phyloP scores from a whole-genome alignment of 2,888 invertebrate genomes.

The Drosophila ustulata region DNA sequence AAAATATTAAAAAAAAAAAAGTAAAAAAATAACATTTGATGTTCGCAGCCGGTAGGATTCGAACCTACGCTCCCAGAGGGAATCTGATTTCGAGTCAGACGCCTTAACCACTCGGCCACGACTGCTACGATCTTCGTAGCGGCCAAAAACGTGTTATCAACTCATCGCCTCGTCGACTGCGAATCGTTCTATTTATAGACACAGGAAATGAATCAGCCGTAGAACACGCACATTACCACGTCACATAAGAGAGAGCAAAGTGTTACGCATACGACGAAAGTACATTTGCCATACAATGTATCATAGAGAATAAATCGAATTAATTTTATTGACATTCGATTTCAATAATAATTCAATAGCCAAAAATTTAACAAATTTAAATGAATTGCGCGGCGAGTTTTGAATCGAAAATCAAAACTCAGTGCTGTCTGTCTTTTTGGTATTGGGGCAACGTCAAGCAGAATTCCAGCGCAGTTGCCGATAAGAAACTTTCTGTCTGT shows the following conservation, averaged over 20 bases:
- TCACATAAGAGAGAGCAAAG: no score
- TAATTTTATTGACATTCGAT: no score
- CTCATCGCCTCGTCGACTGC: neutral
- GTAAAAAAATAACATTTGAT: neutral
- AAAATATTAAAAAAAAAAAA: slow-evolving; percentile 4
- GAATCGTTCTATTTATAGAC: slow-evolving; percentile 17
- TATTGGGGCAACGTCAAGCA: slow-evolving; percentile 10
- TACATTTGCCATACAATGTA: no score
- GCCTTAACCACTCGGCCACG: slow-evolving; percentile 86
- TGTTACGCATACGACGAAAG: no score
- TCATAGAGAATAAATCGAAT: no score
- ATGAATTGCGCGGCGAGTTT: no score
- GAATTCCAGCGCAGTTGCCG: slow-evolving; percentile 17
- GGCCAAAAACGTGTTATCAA: neutral
- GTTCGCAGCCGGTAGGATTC: slow-evolving; percentile 92
- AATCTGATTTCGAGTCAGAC: slow-evolving; percentile 86
- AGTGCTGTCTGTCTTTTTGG: neutral
- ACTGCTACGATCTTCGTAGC: slow-evolving; percentile 69
- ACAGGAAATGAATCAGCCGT: neutral
- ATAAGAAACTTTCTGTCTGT: slow-evolving; percentile 40
- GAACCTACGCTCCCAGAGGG: slow-evolving; percentile 95
- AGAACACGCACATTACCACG: neutral
- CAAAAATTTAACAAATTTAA: no score
- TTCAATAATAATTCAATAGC: no score
- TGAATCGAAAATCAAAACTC: no score